A percentile compares a stretch with the other conserved stretches of the same genome.
Evolutionary conservation across 1,140 invertebrate genomes (phyloP).

Genomic region (Yoshiicerus persimilis): DNA sequence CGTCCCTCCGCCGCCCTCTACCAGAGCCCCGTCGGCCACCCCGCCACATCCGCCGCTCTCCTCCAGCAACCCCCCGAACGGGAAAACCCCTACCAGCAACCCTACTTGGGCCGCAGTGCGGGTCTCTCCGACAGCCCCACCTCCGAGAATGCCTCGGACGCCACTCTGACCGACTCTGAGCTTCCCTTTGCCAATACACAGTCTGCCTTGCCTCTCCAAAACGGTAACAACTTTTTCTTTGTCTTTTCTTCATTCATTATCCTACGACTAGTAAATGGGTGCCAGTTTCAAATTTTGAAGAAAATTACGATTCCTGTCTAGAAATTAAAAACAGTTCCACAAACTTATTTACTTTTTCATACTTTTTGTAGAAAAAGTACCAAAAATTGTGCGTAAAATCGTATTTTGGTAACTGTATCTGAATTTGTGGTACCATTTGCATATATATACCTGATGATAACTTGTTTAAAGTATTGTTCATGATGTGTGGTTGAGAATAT

Average conservation of each 20-base stretch:
- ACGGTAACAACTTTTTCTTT: conserved; percentile 28
- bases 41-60: conserved; percentile 30
- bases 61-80: not conserved
- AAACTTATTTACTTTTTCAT: too few relatives aligned
- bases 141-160: conserved; percentile 77
- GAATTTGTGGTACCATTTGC: too few relatives aligned
- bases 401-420: too few relatives aligned
- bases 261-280: not conserved
- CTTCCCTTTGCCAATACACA: conserved; percentile 64
- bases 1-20: conserved; percentile 30
- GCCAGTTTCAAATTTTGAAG: not conserved
- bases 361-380: too few relatives aligned
- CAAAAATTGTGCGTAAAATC: too few relatives aligned
- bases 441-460: too few relatives aligned
- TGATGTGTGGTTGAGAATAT: too few relatives aligned
- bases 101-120: conserved; percentile 51
- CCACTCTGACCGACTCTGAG: conserved; percentile 76
- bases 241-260: not conserved
- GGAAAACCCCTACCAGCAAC: conserved; percentile 48
- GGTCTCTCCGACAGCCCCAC: conserved; percentile 74
- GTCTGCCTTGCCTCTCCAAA: conserved; percentile 47
- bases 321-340: too few relatives aligned
- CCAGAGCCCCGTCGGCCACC: not conserved
- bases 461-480: too few relatives aligned
- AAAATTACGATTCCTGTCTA: too few relatives aligned